phyloP scores from a whole-genome alignment of 2,797 vertebrate species.

The Halcyon chelicuti region DNA sequence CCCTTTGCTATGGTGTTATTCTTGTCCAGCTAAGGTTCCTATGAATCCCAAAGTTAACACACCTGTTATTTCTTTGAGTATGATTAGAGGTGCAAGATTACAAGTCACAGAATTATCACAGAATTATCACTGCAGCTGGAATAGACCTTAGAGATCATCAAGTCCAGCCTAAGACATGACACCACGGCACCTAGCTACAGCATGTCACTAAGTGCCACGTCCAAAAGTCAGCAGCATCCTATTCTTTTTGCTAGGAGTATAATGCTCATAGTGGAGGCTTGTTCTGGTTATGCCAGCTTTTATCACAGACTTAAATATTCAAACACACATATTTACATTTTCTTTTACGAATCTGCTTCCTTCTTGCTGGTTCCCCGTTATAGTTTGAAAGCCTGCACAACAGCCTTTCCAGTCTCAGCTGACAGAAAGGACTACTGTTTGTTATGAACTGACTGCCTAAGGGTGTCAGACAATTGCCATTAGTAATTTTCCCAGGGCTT shows the following conservation, averaged over 20 bases:
- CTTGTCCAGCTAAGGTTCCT: background rate
- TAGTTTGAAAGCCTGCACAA: background rate
- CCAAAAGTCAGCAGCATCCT: background rate
- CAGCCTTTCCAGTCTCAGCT: background rate
- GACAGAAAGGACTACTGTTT: background rate
- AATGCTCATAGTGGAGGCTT: background rate
- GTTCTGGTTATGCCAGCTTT: background rate
- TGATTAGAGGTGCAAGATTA: background rate
- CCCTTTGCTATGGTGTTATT: background rate
- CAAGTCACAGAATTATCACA: too few species aligned
- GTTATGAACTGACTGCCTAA: background rate
- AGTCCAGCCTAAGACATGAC: too few species aligned
- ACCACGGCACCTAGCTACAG: too few species aligned
- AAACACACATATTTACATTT: background rate
- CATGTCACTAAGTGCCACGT: too few species aligned
- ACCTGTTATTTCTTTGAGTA: background rate
- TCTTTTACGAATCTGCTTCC: background rate
- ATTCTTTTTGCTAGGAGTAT: background rate
- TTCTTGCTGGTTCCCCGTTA: background rate
- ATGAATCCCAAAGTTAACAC: background rate
- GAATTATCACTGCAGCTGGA: too few species aligned
- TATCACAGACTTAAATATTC: background rate
- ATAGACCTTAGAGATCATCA: too few species aligned
- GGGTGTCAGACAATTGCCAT: background rate
- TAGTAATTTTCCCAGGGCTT: background rate